These are phyloP conservation scores for Sylvilagus bachmani DNA, from an alignment of 2,113 vertebrate species.

Conservation along the genomic window DNA sequence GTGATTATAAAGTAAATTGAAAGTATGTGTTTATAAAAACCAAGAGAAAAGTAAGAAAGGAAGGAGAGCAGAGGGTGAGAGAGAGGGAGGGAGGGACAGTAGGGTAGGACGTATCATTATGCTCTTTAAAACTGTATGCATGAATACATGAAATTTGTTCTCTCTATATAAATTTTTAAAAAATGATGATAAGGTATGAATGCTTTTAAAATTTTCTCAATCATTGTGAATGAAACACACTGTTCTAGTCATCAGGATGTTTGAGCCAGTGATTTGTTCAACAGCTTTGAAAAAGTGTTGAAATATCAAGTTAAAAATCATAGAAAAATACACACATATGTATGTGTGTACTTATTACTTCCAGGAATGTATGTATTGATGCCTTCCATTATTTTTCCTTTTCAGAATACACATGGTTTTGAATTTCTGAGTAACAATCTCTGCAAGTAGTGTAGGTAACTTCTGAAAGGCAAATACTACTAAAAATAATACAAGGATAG, in stretches of 20 bases:
- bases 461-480: slow-evolving; percentile 40
- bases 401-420: background rate
- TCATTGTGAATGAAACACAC: background rate
- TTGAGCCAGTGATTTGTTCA: background rate
- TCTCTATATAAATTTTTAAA: too few species aligned
- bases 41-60: too few species aligned
- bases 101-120: too few species aligned
- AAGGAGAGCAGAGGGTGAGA: too few species aligned
- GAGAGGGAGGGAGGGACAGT: too few species aligned
- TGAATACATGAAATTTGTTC: too few species aligned
- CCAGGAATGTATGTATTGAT: background rate
- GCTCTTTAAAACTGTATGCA: too few species aligned
- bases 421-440: background rate
- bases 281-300: background rate
- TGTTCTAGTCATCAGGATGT: background rate
- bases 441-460: background rate
- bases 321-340: background rate
- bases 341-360: background rate
- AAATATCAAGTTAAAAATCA: background rate
- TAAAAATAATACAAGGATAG: background rate
- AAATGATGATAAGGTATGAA: background rate
- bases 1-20: too few species aligned
- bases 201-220: background rate
- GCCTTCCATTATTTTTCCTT: slow-evolving; percentile 1
- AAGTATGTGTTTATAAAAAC: too few species aligned